Evolutionary conservation across 2,113 vertebrate genomes (phyloP).

Genomic region (Phyllostomus hastatus): DNA sequence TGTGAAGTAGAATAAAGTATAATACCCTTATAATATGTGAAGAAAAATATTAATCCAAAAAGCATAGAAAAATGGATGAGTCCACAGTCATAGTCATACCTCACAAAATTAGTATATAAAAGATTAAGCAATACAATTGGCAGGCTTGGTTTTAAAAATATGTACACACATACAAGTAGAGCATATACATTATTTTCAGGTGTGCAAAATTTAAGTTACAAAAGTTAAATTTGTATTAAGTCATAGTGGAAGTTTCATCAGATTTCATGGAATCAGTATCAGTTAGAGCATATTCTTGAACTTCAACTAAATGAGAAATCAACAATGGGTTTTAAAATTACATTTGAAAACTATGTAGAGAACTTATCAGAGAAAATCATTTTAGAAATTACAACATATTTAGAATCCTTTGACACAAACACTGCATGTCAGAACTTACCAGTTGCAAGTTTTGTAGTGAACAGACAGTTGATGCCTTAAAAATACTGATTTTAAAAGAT

Average conservation of each 20-base stretch:
- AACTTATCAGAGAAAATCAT: neutral
- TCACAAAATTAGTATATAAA: neutral
- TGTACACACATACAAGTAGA: neutral
- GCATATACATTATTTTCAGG: neutral
- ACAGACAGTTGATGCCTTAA: neutral
- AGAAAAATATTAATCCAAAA: neutral
- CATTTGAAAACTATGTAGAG: neutral
- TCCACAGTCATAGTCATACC: neutral
- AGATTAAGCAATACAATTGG: neutral
- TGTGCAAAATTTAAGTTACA: neutral
- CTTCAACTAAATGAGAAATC: constrained; percentile 4
- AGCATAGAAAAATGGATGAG: neutral
- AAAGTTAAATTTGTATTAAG: neutral
- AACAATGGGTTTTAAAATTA: neutral
- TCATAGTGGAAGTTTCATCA: neutral
- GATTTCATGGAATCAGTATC: neutral
- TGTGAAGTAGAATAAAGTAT: neutral
- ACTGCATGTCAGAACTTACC: neutral
- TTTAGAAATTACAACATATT: neutral
- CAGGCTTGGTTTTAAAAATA: neutral
- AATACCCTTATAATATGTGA: neutral
- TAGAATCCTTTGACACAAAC: neutral
- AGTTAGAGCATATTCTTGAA: neutral
- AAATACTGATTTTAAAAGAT: neutral
- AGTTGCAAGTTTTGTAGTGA: neutral